Conservation (phyloP, 2,888 invertebrate species). For the Ceratothoa steindachneri region DNA sequence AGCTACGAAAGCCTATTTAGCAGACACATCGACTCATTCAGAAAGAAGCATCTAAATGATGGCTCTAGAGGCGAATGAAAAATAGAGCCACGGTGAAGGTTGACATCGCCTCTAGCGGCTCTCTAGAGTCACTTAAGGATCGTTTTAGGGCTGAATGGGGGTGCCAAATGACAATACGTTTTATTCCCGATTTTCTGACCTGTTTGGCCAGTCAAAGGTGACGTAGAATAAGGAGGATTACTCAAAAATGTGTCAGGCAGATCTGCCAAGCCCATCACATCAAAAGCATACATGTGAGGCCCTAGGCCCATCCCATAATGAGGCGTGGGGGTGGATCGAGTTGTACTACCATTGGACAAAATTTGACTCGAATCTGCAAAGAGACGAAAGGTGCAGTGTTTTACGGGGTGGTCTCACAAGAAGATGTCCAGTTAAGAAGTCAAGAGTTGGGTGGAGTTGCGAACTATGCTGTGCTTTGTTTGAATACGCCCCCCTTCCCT, state of each 20-base stretch:
- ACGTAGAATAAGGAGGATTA: conserved; percentile 33
- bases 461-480: too few relatives aligned
- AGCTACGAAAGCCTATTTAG: too few relatives aligned
- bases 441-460: too few relatives aligned
- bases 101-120: neutral
- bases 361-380: conserved; percentile 47
- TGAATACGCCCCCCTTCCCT: too few relatives aligned
- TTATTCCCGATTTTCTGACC: conserved; percentile 31
- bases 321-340: conserved; percentile 47
- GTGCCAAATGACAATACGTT: neutral
- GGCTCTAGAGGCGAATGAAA: neutral
- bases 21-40: neutral
- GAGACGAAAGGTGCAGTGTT: conserved; percentile 2
- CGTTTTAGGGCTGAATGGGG: neutral
- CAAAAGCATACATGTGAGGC: conserved; percentile 37
- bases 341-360: conserved; percentile 47
- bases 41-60: neutral
- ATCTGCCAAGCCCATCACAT: conserved; percentile 39
- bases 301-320: conserved; percentile 33
- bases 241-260: conserved; percentile 25
- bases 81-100: neutral
- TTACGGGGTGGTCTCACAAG: neutral
- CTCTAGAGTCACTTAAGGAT: neutral
- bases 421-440: too few relatives aligned
- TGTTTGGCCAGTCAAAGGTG: conserved; percentile 44